Base-by-base conservation (phyloP, 1,140 invertebrate species). In the Fopius arisanus region DNA sequence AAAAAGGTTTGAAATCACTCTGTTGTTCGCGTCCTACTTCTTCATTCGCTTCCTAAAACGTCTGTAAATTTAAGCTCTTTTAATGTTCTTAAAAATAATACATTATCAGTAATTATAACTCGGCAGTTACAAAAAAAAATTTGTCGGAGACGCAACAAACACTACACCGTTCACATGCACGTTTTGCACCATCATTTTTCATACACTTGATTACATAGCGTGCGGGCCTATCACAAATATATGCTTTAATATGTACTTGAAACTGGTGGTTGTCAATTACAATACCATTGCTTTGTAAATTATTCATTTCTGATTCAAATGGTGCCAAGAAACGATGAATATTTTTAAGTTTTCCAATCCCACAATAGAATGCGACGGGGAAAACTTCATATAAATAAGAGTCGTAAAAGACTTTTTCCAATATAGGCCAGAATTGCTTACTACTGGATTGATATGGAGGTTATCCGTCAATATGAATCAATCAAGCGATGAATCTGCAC, bases 161-260 rank as follows among this genome's bases (percentile, higher is more conserved):
- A 16, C 23, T 29, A 51, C 68, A 75, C 51, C 63, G 1, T 31
- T 75, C 68, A 70, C 73, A 75, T 6, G 68, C 54, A n/a, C 43
- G 9, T 40, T 19, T 43, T 2, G 40, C 67, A 12, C 23, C 41
- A 48, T 70, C 51, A 10, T 31, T 51, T 70, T 73, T 76, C 1
- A 40, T 65, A 26, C 48, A 73, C 66, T 73, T 73, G 12, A 73
- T 7, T 29, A 76, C 31, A 6, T 70, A 19, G 33, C 51, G 31
- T 9, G 75, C 75, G 12, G 75, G 75, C 23, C 19, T 70, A 33
- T 75, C 73, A 31, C 73, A 70, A 19, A 74, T 70, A 23, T 70
- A 75, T 31, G 31, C 48, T 62, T 75, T 63, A 28, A 72, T 68
- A 16, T 40, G 21, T 28, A 73, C 59, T 26, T 6, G 14, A 40